A percentile compares a stretch with the other conserved stretches of the same genome.
Evolutionary conservation across 2,797 vertebrate species (phyloP).

Genomic region (Bradypus variegatus): DNA sequence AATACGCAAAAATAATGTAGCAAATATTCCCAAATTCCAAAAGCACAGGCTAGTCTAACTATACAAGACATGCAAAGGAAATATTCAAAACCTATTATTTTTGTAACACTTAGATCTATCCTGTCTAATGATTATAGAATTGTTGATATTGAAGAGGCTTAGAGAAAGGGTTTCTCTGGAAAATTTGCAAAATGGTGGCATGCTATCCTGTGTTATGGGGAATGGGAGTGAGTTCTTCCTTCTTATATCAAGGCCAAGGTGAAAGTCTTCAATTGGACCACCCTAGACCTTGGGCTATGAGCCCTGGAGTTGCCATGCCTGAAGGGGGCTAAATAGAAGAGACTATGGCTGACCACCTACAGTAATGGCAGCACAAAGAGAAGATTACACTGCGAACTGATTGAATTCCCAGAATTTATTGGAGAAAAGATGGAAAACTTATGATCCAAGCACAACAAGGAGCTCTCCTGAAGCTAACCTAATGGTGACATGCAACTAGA

Average conservation of each 20-base stretch:
- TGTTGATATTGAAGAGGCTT: not conserved
- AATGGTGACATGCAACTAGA: not conserved
- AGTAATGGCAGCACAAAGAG: not conserved
- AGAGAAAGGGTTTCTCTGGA: not conserved
- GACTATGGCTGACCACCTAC: not conserved
- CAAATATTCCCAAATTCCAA: not conserved
- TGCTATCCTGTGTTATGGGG: not conserved
- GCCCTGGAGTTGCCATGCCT: not conserved
- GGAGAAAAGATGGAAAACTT: not conserved
- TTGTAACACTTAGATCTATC: not conserved
- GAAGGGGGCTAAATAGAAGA: not conserved
- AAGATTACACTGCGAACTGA: not conserved
- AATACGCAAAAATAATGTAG: not conserved
- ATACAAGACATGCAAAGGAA: not conserved
- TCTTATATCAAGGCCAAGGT: not conserved
- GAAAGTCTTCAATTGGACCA: not conserved
- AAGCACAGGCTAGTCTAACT: not conserved
- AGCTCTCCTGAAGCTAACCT: not conserved
- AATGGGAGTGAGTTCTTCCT: not conserved
- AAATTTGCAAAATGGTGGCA: not conserved
- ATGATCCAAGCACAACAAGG: not conserved
- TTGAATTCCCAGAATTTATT: not conserved
- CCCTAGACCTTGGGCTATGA: not conserved
- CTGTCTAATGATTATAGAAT: not conserved
- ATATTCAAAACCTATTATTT: not conserved